Conservation (phyloP, 1,140 invertebrate genomes). For the Camponotus pennsylvanicus region DNA sequence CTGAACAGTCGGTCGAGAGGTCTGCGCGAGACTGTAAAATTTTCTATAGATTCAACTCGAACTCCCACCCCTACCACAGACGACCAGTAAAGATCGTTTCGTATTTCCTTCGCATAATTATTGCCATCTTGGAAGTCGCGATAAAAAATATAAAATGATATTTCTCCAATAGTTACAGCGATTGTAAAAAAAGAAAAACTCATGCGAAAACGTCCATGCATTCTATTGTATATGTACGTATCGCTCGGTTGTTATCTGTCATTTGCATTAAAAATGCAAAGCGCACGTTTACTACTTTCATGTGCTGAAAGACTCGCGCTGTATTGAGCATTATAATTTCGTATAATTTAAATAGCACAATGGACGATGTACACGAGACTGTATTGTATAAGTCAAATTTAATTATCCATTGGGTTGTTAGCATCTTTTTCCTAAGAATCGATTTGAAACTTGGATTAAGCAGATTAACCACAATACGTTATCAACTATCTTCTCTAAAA, state of each 20-base stretch:
- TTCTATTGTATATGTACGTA: neutral
- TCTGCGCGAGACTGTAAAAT: conserved; percentile 9
- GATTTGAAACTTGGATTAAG: neutral
- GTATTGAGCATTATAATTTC: neutral
- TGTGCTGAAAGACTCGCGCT: neutral
- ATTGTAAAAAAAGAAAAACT: neutral
- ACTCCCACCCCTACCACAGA: neutral
- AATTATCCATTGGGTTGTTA: neutral
- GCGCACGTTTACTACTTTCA: neutral
- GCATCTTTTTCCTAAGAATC: neutral
- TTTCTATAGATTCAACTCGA: neutral
- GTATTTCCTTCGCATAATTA: neutral
- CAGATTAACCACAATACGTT: neutral
- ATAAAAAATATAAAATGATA: conserved; percentile 5
- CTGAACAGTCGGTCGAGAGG: neutral
- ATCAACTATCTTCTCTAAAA: neutral
- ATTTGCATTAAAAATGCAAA: conserved; percentile 51
- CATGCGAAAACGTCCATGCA: neutral
- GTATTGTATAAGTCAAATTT: neutral
- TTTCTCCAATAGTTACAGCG: conserved; percentile 4
- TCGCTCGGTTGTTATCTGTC: neutral
- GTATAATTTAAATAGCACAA: neutral
- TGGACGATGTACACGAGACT: too few relatives aligned
- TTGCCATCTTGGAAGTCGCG: conserved; percentile 2
- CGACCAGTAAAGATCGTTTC: conserved; percentile 9